Percentiles rank a stretch among this genome's conserved stretches.
Evolutionary conservation across 2,113 vertebrate species (phyloP).

Genomic region (Sturnira hondurensis): DNA sequence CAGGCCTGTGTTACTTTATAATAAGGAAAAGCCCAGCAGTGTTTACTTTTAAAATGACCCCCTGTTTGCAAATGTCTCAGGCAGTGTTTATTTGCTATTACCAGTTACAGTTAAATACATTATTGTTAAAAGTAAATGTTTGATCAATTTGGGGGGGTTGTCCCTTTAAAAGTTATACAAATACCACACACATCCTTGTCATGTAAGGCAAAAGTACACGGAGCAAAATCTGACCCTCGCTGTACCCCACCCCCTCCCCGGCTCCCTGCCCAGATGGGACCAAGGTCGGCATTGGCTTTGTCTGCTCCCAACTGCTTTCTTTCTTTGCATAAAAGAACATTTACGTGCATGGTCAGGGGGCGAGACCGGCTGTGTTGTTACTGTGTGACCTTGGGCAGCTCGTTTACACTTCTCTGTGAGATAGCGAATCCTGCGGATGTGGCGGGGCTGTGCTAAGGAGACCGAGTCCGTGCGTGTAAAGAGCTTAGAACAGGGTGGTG

Average conservation of each 20-base stretch:
- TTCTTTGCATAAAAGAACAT: neutral
- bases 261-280: neutral
- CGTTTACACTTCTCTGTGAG: neutral
- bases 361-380: neutral
- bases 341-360: neutral
- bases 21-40: neutral
- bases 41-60: neutral
- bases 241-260: rapidly evolving
- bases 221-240: no score
- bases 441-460: rapidly evolving
- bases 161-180: neutral
- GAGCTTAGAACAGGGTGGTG: neutral
- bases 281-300: neutral
- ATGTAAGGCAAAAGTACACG: neutral
- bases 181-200: neutral
- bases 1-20: neutral
- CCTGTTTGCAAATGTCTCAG: neutral
- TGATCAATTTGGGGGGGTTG: neutral
- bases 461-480: neutral
- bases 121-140: neutral
- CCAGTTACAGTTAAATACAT: neutral
- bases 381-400: neutral
- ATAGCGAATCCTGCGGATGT: neutral
- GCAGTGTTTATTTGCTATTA: neutral
- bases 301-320: neutral